Evolutionary conservation across 1,140 invertebrate genomes (phyloP).

Genomic region (Hylaeus anthracinus): DNA sequence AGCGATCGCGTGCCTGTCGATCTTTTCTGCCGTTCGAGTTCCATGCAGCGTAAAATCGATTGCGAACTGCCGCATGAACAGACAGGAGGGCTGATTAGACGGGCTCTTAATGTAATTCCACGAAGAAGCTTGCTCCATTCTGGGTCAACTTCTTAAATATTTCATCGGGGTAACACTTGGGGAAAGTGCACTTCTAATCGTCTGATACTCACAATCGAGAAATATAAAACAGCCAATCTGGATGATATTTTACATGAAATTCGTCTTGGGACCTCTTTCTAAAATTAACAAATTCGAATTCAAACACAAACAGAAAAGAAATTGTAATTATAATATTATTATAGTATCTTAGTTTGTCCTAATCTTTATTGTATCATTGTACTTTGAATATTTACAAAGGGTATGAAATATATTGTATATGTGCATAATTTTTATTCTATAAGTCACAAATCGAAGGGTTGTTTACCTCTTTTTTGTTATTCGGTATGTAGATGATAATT

Average conservation of each 20-base stretch:
- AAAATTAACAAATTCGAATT: too few species aligned
- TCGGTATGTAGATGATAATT: too few species aligned
- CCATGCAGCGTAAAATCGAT: conserved; percentile 28
- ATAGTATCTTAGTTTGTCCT: too few species aligned
- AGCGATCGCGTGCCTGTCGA: conserved; percentile 59
- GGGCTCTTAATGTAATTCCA: conserved; percentile 23
- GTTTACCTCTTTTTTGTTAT: too few species aligned
- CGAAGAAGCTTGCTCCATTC: conserved; percentile 15
- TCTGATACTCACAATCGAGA: not conserved
- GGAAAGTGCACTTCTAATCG: not conserved
- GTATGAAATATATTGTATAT: too few species aligned
- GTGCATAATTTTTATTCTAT: too few species aligned
- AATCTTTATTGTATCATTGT: too few species aligned
- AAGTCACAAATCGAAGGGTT: too few species aligned
- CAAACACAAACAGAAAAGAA: too few species aligned
- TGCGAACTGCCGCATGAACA: conserved; percentile 21
- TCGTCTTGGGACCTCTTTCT: too few species aligned
- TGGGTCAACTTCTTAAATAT: conserved; percentile 14
- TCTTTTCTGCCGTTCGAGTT: conserved; percentile 32
- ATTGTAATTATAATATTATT: too few species aligned
- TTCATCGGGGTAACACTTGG: not conserved
- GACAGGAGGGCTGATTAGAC: conserved; percentile 42
- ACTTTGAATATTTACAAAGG: too few species aligned
- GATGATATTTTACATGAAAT: not conserved
- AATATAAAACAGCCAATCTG: not conserved